Evolutionary conservation across 1,140 invertebrate genomes (phyloP), one percentile per base, ranked within the genome.

Genomic region (Panagrolaimus sp.): DNA sequence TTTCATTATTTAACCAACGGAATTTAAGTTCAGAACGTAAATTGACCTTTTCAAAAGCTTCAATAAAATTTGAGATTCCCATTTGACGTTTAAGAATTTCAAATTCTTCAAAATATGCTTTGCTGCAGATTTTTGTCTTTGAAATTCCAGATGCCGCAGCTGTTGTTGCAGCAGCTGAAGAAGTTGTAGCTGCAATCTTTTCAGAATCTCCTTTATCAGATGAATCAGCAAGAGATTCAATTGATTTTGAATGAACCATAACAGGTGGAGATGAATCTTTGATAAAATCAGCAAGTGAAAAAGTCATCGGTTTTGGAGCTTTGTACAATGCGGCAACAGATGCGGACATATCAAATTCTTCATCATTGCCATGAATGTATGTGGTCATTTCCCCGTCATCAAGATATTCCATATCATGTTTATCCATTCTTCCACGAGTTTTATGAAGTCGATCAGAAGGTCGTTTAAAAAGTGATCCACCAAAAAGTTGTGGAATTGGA

Each of bases 1-100:
- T 68, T 12, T 68, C 32, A 9, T 43, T 52, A 26, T 68, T 46
- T 7, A 68, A n/a, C 67, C 67, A 68, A 38, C 67, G 67, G 24
- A 68, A 68, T 26, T 38, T 38, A 32, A 58, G 67, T 32, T 58
- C 26, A n/a, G 21, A 43, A 14, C 43, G 28, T 8, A 12, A 10
- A 2, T 12, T 12, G 10, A 58, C 14, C 52, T 58, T 58, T 28
- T 58, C 52, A 24, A 58, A 58, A 28, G 21, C 28, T 21, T 21
- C 52, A 12, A 28, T 21, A 28, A 58, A 58, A 12, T 58, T 28
- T 21, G 52, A 12, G 17, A n/a, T 21, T 4, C 52, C 52, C 21
- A 58, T 28, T 58, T 58, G 52, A 12, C 1, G 12, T 21, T 21
- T 28, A 21, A 26, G 10, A 28, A 58, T 58, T 58, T 58, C 52